phyloP scores from a whole-genome alignment of 2,113 vertebrate genomes.

The Hyaena hyaena region DNA sequence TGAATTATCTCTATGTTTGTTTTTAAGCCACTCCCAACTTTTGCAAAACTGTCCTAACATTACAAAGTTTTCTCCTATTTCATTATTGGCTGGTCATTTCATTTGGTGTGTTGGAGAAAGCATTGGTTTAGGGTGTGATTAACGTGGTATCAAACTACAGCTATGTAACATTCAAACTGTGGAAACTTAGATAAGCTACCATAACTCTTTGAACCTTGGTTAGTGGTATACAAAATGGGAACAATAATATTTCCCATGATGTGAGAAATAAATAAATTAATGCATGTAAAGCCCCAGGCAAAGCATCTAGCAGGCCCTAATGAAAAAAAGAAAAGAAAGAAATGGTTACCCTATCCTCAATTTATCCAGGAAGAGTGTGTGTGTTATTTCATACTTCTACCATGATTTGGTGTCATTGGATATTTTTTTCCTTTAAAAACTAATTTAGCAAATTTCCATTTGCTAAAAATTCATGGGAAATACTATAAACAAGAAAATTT shows the following conservation, averaged over 20 bases:
- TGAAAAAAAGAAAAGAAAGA: not conserved
- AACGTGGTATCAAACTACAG: not conserved
- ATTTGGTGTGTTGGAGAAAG: not conserved
- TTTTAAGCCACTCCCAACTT: not conserved
- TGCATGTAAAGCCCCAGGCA: not conserved
- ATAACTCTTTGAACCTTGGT: not conserved
- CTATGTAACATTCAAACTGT: not conserved
- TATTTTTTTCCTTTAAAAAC: not conserved
- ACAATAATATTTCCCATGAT: not conserved
- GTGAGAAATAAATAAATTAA: not conserved
- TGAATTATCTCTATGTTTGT: not conserved
- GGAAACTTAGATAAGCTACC: not conserved
- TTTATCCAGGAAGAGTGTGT: not conserved
- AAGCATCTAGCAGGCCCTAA: not conserved
- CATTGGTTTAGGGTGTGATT: not conserved
- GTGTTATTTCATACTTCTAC: not conserved
- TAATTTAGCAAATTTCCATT: not conserved
- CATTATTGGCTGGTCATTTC: not conserved
- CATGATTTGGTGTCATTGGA: not conserved
- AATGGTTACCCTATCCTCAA: not conserved
- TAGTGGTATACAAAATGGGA: not conserved
- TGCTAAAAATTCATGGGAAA: not conserved
- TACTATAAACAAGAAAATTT: not conserved
- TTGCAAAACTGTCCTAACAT: constrained; percentile 14
- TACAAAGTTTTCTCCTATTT: not conserved